Conservation (phyloP, 2,888 invertebrate species). For the Eupithecia insigniata region DNA sequence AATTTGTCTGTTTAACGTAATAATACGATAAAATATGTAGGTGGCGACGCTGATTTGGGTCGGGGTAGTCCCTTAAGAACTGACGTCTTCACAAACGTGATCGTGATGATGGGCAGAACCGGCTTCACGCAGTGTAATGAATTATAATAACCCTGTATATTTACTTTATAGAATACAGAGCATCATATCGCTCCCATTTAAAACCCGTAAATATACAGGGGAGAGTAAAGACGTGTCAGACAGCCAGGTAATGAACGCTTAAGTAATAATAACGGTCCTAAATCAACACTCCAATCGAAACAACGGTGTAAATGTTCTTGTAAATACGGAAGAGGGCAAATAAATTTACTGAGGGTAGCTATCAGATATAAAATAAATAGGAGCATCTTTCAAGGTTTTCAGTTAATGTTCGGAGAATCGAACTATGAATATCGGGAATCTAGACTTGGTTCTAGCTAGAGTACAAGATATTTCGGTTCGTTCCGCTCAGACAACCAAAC, state of each 20-base stretch:
- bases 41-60: no score
- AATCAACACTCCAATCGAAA: constrained; percentile 63
- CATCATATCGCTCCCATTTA: neutral
- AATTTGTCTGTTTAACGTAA: no score
- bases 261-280: constrained; percentile 64
- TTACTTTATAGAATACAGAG: neutral
- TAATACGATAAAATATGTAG: no score
- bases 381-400: constrained; percentile 16
- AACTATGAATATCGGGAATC: no score
- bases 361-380: constrained; percentile 37
- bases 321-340: constrained; percentile 67
- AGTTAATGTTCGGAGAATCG: neutral
- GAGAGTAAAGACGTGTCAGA: constrained; percentile 37
- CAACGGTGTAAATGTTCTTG: constrained; percentile 59
- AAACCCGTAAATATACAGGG: constrained; percentile 24
- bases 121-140: no score
- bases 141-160: no score
- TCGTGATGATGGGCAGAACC: no score
- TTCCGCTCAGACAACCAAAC: no score
- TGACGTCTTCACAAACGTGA: no score
- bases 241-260: constrained; percentile 43
- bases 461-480: neutral
- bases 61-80: no score
- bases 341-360: constrained; percentile 48
- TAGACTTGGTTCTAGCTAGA: neutral